Evolutionary conservation across 2,797 vertebrate species (phyloP).

Genomic region (Karalla daura): DNA sequence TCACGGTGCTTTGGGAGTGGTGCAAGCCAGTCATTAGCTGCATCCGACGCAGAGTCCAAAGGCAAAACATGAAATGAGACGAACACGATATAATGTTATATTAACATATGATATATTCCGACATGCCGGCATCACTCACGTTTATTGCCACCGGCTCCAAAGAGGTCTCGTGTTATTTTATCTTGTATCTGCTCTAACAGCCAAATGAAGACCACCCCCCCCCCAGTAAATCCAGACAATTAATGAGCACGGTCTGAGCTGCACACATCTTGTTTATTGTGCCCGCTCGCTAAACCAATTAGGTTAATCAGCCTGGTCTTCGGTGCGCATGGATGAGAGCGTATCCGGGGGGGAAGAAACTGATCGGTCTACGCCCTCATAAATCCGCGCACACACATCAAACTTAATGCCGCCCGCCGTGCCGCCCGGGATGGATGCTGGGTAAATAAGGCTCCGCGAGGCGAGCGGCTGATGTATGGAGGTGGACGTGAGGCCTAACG

Average conservation of each 20-base stretch:
- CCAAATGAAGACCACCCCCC: not conserved
- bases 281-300: conserved; percentile 43
- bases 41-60: not conserved
- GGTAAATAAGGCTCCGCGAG: conserved; percentile 67
- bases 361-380: conserved; percentile 54
- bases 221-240: conserved; percentile 19
- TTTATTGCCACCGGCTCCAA: too few relatives aligned
- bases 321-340: conserved; percentile 44
- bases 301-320: conserved; percentile 34
- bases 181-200: conserved; percentile 12
- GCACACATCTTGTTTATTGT: conserved; percentile 34
- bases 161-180: too few relatives aligned
- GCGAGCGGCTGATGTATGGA: conserved; percentile 74
- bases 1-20: too few relatives aligned
- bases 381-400: conserved; percentile 58
- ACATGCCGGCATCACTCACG: too few relatives aligned
- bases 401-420: conserved; percentile 54
- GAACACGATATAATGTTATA: too few relatives aligned
- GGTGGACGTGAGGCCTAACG: conserved; percentile 77
- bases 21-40: too few relatives aligned
- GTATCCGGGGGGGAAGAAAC: conserved; percentile 35
- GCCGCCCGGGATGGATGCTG: conserved; percentile 49
- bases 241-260: conserved; percentile 19
- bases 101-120: too few relatives aligned
- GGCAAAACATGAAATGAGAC: not conserved